Percentiles rank a stretch among this genome's conserved stretches.
Conservation (phyloP, 2,113 vertebrate genomes). For the Calypte anna region DNA sequence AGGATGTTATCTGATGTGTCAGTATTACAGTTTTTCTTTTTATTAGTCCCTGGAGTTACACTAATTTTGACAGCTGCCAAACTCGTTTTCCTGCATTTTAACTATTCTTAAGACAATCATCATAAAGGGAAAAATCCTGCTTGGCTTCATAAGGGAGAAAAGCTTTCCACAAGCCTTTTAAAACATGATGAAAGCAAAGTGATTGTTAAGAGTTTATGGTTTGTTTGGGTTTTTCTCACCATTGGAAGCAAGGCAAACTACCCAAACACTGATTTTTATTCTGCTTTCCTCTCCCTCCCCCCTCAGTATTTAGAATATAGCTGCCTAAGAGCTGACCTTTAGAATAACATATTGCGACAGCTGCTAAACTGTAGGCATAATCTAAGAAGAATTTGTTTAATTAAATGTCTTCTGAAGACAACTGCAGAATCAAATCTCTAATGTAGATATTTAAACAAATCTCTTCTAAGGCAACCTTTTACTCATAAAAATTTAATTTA, state of each 20-base stretch:
- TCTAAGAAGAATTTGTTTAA: not conserved
- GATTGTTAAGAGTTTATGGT: conserved; percentile 27
- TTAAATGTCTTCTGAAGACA: not conserved
- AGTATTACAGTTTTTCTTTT: conserved; percentile 45
- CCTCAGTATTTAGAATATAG: not conserved
- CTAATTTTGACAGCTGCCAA: conserved; percentile 66
- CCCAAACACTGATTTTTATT: not conserved
- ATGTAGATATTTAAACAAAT: not conserved
- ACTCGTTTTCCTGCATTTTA: conserved; percentile 42
- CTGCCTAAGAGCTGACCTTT: not conserved
- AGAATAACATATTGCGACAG: not conserved
- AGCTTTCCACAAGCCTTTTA: not conserved
- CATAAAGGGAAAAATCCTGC: not conserved
- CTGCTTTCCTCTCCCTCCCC: not conserved
- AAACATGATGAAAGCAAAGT: conserved; percentile 22
- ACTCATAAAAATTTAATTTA: not conserved
- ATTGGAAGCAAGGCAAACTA: not conserved
- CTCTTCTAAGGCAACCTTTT: not conserved
- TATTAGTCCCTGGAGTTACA: conserved; percentile 60
- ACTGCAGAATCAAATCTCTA: not conserved
- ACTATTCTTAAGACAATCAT: conserved; percentile 6
- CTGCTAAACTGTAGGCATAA: not conserved
- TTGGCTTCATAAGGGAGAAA: not conserved
- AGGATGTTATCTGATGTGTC: conserved; percentile 58
- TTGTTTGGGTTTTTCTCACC: conserved; percentile 54